Percentiles rank a stretch among this genome's conserved stretches.
Evolutionary conservation across 1,140 invertebrate genomes (phyloP).

Genomic region (Cherax destructor): DNA sequence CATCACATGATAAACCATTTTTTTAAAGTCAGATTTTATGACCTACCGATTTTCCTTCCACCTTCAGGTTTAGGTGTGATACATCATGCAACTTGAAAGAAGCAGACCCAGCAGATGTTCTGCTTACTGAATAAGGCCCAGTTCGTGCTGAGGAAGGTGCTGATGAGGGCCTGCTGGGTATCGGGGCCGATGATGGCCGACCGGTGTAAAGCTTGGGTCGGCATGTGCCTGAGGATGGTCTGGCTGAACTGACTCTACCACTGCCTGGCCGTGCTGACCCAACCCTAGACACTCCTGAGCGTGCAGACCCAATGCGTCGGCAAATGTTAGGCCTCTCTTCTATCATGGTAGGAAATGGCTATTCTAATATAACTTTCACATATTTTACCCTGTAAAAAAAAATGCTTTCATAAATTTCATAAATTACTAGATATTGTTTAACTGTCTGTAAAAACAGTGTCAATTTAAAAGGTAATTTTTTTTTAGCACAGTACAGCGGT

Average conservation of each 20-base stretch:
- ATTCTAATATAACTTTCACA: neutral
- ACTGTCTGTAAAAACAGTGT: too few relatives aligned
- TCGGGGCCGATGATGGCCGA: slow-evolving; percentile 36
- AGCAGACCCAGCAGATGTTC: neutral
- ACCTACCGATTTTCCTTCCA: slow-evolving; percentile 59
- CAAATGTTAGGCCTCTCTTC: slow-evolving; percentile 27
- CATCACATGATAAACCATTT: neutral
- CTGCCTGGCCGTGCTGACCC: slow-evolving; percentile 8
- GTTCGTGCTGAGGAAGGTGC: neutral
- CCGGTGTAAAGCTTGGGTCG: slow-evolving; percentile 47
- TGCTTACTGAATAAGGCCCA: neutral
- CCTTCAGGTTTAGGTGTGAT: slow-evolving; percentile 35
- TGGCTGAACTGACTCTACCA: slow-evolving; percentile 26
- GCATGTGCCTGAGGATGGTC: slow-evolving; percentile 30
- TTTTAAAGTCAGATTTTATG: neutral
- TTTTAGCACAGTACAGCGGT: too few relatives aligned
- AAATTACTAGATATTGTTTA: too few relatives aligned
- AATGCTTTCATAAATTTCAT: neutral
- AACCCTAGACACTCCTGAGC: slow-evolving; percentile 11
- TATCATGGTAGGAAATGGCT: slow-evolving; percentile 1
- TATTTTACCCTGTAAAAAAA: neutral
- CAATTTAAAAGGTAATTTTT: too few relatives aligned
- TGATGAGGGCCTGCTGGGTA: neutral
- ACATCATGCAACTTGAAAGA: slow-evolving; percentile 33
- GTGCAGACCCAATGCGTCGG: slow-evolving; percentile 34